These are phyloP conservation scores for Selenia dentaria DNA, from an alignment of 2,888 invertebrate species.

Conservation along the genomic window DNA sequence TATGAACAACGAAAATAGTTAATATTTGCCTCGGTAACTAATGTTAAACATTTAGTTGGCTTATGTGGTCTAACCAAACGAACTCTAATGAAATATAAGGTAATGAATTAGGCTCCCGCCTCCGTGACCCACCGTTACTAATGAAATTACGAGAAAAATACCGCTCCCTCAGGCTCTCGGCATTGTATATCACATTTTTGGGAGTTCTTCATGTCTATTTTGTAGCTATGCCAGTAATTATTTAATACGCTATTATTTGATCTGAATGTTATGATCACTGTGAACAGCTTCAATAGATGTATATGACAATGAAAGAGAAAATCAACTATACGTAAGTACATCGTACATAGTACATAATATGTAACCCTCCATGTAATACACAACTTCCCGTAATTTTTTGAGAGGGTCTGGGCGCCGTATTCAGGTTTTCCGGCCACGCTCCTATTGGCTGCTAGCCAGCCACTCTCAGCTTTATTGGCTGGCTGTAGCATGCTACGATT, in stretches of 20 bases:
- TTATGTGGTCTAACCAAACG: too few species aligned
- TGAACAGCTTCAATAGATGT: too few species aligned
- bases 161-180: neutral
- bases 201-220: constrained; percentile 8
- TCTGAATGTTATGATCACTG: too few species aligned
- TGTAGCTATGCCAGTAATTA: too few species aligned
- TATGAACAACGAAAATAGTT: too few species aligned
- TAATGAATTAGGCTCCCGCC: constrained; percentile 23
- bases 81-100: constrained; percentile 14
- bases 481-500: constrained; percentile 17
- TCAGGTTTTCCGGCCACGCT: constrained; percentile 18
- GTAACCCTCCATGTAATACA: neutral
- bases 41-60: too few species aligned
- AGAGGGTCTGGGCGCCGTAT: constrained; percentile 7
- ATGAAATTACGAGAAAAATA: constrained; percentile 29
- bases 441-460: constrained; percentile 43
- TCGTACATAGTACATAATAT: neutral
- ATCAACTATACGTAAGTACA: too few species aligned
- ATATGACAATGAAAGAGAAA: too few species aligned
- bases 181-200: constrained; percentile 2
- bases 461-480: constrained; percentile 37
- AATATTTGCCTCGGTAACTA: too few species aligned
- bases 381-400: constrained; percentile 7
- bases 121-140: constrained; percentile 19
- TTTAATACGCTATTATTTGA: too few species aligned